Percentiles rank a stretch among this genome's conserved stretches.
phyloP scores from a whole-genome alignment of 2,888 invertebrate species.

The Eupsilia transversa region DNA sequence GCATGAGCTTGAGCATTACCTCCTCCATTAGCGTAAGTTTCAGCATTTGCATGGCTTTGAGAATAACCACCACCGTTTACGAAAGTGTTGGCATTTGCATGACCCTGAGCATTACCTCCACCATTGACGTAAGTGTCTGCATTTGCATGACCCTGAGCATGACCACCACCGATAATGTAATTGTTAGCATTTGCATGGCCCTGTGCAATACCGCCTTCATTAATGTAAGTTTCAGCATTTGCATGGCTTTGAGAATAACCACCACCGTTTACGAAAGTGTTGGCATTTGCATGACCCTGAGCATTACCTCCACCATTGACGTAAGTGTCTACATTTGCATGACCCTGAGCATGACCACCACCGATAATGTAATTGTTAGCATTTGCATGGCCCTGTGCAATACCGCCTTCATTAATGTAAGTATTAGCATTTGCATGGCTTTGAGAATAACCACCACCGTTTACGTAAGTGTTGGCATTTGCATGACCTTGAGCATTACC shows the following conservation, averaged over 20 bases:
- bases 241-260: background rate
- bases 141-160: background rate
- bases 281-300: background rate
- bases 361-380: background rate
- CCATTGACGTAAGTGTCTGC: accelerated
- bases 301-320: accelerated
- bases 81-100: background rate
- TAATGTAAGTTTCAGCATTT: accelerated
- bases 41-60: background rate
- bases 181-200: background rate
- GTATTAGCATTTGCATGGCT: background rate
- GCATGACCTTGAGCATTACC: background rate
- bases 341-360: background rate
- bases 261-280: accelerated
- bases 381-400: background rate
- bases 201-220: background rate
- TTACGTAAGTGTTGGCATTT: background rate
- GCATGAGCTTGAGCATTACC: background rate
- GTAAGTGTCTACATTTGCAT: background rate
- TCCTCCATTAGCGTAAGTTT: background rate
- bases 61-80: background rate
- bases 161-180: accelerated
- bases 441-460: background rate
- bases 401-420: background rate
- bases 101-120: accelerated